Evolutionary conservation across 2,797 vertebrate genomes (phyloP), one percentile per base, ranked within the genome.

Genomic region (Hybognathus amarus): DNA sequence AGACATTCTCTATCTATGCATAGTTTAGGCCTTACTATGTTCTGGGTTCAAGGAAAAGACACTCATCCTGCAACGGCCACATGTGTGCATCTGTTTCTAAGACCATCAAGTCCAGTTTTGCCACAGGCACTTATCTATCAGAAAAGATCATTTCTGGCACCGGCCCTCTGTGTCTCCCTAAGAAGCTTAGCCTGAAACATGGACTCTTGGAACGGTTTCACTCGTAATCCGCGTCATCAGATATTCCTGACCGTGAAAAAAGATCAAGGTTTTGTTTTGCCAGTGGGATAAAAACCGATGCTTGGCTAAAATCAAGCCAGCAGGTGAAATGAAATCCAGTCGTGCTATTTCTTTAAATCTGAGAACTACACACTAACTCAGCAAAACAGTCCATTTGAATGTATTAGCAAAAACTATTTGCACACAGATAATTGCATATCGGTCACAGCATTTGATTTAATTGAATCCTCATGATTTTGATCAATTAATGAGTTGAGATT

Each of bases 161-260:
- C 9, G 30, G 33, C 47, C 64, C 76, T 73, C 56, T 45, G 56
- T 70, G 73, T 30, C 73, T 74, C 81, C 33, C 79, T 87, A 84
- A 86, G 87, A 86, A 84, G 82, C 82, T 87, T 85, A 84, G 61
- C 63, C 54, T 50, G 69, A 84, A 86, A 79, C 87, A 87, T 85
- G 77, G 80, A 80, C 74, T 80, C 71, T 78, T 85, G 82, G 78
- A 85, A 83, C 83, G 86, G 67, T 79, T 80, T 80, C 12, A 2
- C 86, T 78, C 82, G 77, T 85, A 86, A 87, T 86, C 87, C 76
- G 13, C 42, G 56, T 74, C 69, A 77, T 80, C 79, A 68, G 87
- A 85, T 85, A 80, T 59, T 75, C 68, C 59, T 77, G 67, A 70
- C 77, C 73, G 54, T 73, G 36, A 36, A 70, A 85, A 79, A 8